Evolutionary conservation across 37 sponge, comb jelly and placozoan genomes (phyloP), one percentile per base, ranked within the genome.

Genomic region (Amphimedon queenslandica): DNA sequence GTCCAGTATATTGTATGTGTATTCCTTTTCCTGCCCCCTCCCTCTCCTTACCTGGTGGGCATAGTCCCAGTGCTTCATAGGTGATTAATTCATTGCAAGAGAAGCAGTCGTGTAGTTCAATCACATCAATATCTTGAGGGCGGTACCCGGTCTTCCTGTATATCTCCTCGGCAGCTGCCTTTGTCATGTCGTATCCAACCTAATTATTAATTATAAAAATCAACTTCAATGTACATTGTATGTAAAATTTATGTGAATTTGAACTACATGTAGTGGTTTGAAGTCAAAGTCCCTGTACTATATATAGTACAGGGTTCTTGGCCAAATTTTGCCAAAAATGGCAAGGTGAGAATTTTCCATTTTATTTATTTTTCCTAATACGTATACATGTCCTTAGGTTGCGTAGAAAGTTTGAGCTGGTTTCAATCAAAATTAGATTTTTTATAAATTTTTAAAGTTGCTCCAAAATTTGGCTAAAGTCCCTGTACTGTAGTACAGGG

Each of bases 61-160:
- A 95, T 29, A 95, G 93, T 1, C 96, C 93, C 57, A 95, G 84
- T 30, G 93, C 96, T 69, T 95, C 96, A 43, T 95, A 95, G 2
- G 92, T 73, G 70, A 95, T 95, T 63, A 95, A 77, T 66, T 95
- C 96, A 64, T 95, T 95, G 37, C 90, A 77, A 37, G 96, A 90
- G 77, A 95, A 95, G 73, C 96, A 95, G 75, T 95, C 96, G 42
- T 95, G 96, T 0, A 95, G 79, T 47, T 95, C 96, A 39, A 95
- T 78, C 28, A 95, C 96, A 40, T 92, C 82, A 34, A 95, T 93
- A 18, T 95, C 87, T 28, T 40, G 28, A 0, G 87, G 86, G 25
- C 47, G 42, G 51, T 71, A 68, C 0, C 96, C 96, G 35, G 71
- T 28, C 74, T 88, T 85, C 34, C 28, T 29, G 76, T 66, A 95